These are phyloP conservation scores for Lymantria monacha DNA, from an alignment of 2,888 invertebrate genomes.

Conservation along the genomic window DNA sequence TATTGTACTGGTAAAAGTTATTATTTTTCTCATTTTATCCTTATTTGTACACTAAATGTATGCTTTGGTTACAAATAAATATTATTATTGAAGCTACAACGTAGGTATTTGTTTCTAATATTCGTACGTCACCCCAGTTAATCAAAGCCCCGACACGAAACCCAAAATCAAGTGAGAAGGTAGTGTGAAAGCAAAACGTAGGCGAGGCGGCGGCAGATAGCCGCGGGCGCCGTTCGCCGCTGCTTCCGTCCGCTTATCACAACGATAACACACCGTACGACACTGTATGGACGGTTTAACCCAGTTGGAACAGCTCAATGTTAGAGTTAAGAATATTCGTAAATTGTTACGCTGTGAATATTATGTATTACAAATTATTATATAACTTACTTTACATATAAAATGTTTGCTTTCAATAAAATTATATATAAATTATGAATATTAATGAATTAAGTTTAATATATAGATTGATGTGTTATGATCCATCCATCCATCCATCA, in stretches of 20 bases:
- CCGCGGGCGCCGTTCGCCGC: constrained; percentile 50
- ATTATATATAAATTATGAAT: too few species aligned
- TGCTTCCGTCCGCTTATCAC: constrained; percentile 71
- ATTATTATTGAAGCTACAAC: neutral
- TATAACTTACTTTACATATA: too few species aligned
- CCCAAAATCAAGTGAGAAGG: constrained; percentile 43
- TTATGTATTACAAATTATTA: neutral
- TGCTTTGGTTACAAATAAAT: too few species aligned
- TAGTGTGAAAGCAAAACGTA: constrained; percentile 51
- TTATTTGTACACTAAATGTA: too few species aligned
- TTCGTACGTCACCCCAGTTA: constrained; percentile 1
- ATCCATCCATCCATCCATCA: too few species aligned
- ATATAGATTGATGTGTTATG: too few species aligned
- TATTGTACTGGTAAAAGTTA: too few species aligned
- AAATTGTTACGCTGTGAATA: neutral
- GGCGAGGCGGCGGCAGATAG: constrained; percentile 45
- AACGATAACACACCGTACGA: constrained; percentile 60
- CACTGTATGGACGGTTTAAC: constrained; percentile 43
- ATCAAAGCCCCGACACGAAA: constrained; percentile 28
- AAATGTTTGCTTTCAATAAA: too few species aligned
- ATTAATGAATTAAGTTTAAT: too few species aligned
- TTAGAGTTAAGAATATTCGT: constrained; percentile 23
- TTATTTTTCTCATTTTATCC: too few species aligned
- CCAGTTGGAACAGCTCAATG: constrained; percentile 43
- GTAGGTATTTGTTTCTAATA: neutral